Evolutionary conservation across 2,888 invertebrate genomes (phyloP).

Genomic region (Epirrita christyi): DNA sequence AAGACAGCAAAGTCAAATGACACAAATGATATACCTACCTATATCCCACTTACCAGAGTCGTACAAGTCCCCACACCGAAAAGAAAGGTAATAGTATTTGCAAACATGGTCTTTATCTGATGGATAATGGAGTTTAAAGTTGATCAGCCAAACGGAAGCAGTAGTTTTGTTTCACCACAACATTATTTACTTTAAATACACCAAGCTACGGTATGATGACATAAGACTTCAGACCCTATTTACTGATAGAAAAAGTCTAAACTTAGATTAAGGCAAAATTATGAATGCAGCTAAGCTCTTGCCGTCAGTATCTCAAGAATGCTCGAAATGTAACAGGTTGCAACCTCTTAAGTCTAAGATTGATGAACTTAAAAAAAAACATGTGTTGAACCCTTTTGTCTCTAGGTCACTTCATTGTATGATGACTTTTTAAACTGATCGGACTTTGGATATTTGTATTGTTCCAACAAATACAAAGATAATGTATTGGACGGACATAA

Average conservation of each 20-base stretch:
- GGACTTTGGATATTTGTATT: background rate
- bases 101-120: background rate
- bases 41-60: too few relatives aligned
- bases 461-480: background rate
- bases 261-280: constrained; percentile 8
- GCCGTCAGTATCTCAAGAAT: constrained; percentile 13
- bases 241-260: constrained; percentile 9
- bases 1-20: too few relatives aligned
- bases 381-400: background rate
- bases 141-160: background rate
- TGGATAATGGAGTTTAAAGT: background rate
- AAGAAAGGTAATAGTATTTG: background rate
- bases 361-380: constrained; percentile 7
- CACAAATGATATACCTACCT: too few relatives aligned
- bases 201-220: background rate
- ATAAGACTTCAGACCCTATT: background rate
- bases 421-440: background rate
- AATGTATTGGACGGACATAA: constrained; percentile 18
- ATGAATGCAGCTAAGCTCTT: background rate
- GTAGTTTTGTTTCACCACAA: background rate
- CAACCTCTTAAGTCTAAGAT: background rate
- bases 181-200: too few relatives aligned
- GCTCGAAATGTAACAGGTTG: constrained; percentile 16
- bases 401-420: too few relatives aligned
- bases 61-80: too few relatives aligned